Conservation (phyloP, 2,797 vertebrate genomes). For the Falco peregrinus region DNA sequence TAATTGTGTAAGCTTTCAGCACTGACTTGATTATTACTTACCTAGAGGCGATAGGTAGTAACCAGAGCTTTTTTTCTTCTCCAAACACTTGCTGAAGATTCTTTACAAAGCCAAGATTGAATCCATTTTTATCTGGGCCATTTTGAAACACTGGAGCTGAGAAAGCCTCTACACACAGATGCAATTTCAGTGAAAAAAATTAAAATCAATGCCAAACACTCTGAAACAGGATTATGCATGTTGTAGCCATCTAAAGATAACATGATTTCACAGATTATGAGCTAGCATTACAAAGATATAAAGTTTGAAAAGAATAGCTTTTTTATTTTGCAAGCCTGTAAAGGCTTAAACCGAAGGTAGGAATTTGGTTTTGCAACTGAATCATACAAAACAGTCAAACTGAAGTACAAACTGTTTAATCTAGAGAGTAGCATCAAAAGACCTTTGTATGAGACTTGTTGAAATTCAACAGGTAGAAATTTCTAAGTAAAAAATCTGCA, state of each 20-base stretch:
- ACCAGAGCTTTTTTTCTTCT: slow-evolving; percentile 89
- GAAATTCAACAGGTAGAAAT: background rate
- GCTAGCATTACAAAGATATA: background rate
- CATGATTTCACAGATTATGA: rapidly evolving
- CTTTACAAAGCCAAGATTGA: slow-evolving; percentile 88
- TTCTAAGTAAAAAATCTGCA: background rate
- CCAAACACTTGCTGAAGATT: slow-evolving; percentile 96
- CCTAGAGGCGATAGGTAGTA: slow-evolving; percentile 92
- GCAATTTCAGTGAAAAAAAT: background rate
- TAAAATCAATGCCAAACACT: background rate
- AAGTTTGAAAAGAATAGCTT: background rate
- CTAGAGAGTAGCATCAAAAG: background rate
- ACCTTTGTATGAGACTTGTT: background rate
- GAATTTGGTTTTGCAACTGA: background rate
- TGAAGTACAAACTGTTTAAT: background rate
- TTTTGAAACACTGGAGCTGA: slow-evolving; percentile 90
- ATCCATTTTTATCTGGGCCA: slow-evolving; percentile 94
- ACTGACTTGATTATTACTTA: slow-evolving; percentile 57
- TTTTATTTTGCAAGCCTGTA: background rate
- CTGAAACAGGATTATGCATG: background rate
- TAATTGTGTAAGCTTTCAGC: background rate
- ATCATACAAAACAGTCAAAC: background rate
- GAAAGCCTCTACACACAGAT: slow-evolving; percentile 88
- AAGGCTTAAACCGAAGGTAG: background rate
- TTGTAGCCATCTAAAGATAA: background rate